Percentiles rank a stretch among this genome's conserved stretches.
phyloP scores from a whole-genome alignment of 2,888 invertebrate genomes.

The Graphium colonna region DNA sequence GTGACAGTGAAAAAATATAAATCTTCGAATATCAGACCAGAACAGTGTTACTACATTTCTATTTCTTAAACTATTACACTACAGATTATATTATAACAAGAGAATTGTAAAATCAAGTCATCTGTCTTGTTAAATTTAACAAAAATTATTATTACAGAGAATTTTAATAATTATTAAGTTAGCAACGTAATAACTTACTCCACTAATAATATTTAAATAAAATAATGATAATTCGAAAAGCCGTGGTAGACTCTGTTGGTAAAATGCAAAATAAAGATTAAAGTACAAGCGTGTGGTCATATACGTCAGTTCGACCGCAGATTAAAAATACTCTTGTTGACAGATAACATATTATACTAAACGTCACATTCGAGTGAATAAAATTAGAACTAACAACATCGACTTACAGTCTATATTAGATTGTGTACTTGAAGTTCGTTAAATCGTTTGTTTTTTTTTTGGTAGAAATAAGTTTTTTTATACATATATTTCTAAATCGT shows the following conservation, averaged over 20 bases:
- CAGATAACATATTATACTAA: slow-evolving; percentile 8
- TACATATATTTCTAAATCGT: not conserved
- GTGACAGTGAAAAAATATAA: slow-evolving; percentile 14
- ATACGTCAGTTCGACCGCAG: not conserved
- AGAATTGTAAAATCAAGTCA: slow-evolving; percentile 4
- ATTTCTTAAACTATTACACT: not conserved
- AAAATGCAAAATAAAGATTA: not conserved
- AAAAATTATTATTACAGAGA: not conserved
- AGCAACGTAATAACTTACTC: not conserved
- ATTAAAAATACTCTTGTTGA: not conserved
- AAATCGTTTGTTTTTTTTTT: slow-evolving; percentile 4
- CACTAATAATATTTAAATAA: not conserved
- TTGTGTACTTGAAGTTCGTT: not conserved
- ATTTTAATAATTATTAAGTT: not conserved
- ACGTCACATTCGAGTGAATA: not conserved
- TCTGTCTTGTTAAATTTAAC: not conserved
- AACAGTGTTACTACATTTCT: slow-evolving; percentile 8
- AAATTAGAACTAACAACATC: not conserved
- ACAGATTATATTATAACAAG: slow-evolving; percentile 1
- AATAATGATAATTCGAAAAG: not conserved
- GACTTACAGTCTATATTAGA: slow-evolving; percentile 11
- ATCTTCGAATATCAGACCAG: slow-evolving; percentile 4
- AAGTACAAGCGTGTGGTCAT: not conserved
- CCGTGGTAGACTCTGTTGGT: too few relatives aligned
- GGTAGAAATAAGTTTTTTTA: slow-evolving; percentile 7